Conservation (phyloP, 2,797 vertebrate species). For the Rhodeus uyekii region DNA sequence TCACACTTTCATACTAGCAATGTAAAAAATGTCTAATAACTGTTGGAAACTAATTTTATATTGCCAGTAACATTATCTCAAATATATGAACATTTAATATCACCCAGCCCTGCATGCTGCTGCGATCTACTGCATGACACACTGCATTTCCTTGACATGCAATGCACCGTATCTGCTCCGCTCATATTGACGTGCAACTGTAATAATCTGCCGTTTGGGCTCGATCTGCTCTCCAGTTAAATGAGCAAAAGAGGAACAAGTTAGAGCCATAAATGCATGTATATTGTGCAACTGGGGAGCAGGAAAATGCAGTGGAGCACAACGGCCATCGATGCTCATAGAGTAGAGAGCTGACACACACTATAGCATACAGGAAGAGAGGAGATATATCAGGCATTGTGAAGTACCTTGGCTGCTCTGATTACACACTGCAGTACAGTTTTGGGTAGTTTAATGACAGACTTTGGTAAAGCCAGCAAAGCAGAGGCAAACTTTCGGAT, state of each 20-base stretch:
- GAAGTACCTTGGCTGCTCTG: conserved; percentile 98
- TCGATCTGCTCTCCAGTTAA: conserved; percentile 16
- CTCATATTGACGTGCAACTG: conserved; percentile 24
- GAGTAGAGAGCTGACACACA: conserved; percentile 54
- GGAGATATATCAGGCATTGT: conserved; percentile 87
- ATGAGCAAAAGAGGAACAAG: not conserved
- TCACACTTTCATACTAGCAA: not conserved
- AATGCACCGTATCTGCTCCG: conserved; percentile 28
- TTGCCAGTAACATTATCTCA: not conserved
- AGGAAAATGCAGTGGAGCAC: conserved; percentile 73
- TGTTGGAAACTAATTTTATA: not conserved
- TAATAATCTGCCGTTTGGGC: conserved; percentile 22
- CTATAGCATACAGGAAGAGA: conserved; percentile 68
- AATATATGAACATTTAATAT: not conserved
- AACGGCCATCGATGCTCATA: conserved; percentile 55
- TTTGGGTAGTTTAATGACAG: conserved; percentile 99
- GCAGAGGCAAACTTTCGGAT: conserved; percentile 98
- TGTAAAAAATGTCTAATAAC: not conserved
- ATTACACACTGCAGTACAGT: conserved; percentile 97
- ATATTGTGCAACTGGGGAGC: conserved; percentile 45
- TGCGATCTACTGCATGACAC: conserved; percentile 39
- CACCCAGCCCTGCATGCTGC: conserved; percentile 8
- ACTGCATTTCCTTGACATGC: conserved; percentile 47
- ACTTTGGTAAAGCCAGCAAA: conserved; percentile 98
- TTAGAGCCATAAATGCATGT: not conserved